Evolutionary conservation across 2,113 vertebrate genomes (phyloP).

Genomic region (Megaceryle torquata): DNA sequence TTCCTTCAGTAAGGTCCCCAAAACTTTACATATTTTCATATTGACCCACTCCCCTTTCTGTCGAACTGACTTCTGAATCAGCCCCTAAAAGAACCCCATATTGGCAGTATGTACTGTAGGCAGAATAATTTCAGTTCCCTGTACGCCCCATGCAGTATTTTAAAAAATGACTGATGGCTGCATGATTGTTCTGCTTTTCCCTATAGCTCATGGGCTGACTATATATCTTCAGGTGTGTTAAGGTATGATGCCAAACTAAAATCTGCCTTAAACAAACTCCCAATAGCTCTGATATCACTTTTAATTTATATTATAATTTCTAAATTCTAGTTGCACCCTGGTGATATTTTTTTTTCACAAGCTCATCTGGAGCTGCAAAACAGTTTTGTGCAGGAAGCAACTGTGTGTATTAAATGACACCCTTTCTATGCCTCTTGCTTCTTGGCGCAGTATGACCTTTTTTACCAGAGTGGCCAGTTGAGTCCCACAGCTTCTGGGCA

Average conservation of each 20-base stretch:
- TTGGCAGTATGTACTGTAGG: not conserved
- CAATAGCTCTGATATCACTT: conserved; percentile 56
- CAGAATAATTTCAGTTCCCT: conserved; percentile 10
- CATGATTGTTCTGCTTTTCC: conserved; percentile 23
- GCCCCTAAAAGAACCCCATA: not conserved
- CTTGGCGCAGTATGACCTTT: not conserved
- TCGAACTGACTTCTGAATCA: not conserved
- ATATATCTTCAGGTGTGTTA: conserved; percentile 17
- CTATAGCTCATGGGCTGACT: conserved; percentile 33
- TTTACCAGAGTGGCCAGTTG: not conserved
- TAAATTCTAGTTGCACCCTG: conserved; percentile 21
- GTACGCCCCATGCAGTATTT: not conserved
- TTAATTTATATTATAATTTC: conserved; percentile 70
- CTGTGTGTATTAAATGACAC: not conserved
- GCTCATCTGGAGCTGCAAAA: conserved; percentile 15
- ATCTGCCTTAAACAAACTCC: conserved; percentile 54
- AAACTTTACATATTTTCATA: not conserved
- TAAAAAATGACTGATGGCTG: conserved; percentile 22
- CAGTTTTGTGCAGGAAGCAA: not conserved
- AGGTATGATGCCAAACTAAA: conserved; percentile 38
- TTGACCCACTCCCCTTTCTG: not conserved
- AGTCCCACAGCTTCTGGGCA: conserved; percentile 7
- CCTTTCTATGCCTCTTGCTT: not conserved
- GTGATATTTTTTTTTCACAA: not conserved
- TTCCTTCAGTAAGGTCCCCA: not conserved